Percentiles rank a stretch among this genome's conserved stretches.
phyloP scores from a whole-genome alignment of 2,888 invertebrate species.

The Oasisia sp. region DNA sequence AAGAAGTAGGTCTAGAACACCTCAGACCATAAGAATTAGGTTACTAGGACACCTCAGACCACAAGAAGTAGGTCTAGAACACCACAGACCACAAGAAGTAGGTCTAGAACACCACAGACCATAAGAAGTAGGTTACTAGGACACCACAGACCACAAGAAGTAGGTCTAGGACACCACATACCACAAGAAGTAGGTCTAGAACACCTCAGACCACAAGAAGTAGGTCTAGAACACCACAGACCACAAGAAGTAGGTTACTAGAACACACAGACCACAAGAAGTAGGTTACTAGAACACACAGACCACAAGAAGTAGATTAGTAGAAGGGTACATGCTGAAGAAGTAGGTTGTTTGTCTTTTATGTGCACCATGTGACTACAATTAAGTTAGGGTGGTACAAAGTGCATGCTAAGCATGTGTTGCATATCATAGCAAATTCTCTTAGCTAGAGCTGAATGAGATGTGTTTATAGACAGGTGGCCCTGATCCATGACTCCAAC shows the following conservation, averaged over 20 bases:
- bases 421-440: not conserved
- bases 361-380: too few species aligned
- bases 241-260: constrained; percentile 42
- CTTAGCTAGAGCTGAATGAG: constrained; percentile 43
- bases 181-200: constrained; percentile 41
- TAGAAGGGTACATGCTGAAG: too few species aligned
- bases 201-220: constrained; percentile 42
- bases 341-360: too few species aligned
- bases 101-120: constrained; percentile 40
- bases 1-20: constrained; percentile 41
- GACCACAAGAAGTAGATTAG: constrained; percentile 41
- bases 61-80: constrained; percentile 43
- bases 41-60: constrained; percentile 33
- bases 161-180: constrained; percentile 30
- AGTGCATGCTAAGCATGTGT: constrained; percentile 23
- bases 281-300: constrained; percentile 40
- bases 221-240: constrained; percentile 41
- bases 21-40: constrained; percentile 41
- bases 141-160: constrained; percentile 44
- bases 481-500: constrained; percentile 44
- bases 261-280: constrained; percentile 42
- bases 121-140: constrained; percentile 40
- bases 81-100: constrained; percentile 44
- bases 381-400: too few species aligned
- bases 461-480: constrained; percentile 42